phyloP scores from a whole-genome alignment of 2,888 invertebrate species.

The Abscondita cerata region DNA sequence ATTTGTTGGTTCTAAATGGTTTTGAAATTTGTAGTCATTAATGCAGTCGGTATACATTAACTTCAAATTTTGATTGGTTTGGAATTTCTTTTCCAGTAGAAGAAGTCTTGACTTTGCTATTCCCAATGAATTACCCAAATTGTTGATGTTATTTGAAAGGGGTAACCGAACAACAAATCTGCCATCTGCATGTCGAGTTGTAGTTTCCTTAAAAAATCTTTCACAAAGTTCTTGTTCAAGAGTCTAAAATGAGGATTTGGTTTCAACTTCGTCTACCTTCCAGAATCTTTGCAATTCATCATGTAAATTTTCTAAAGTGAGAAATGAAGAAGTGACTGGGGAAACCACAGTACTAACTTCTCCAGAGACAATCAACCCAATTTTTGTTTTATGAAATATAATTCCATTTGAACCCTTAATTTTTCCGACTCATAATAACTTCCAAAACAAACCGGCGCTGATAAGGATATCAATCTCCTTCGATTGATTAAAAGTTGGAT shows the following conservation, averaged over 20 bases:
- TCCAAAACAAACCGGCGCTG: background rate
- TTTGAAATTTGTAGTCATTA: too few relatives aligned
- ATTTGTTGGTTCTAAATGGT: too few relatives aligned
- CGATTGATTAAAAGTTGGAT: too few relatives aligned
- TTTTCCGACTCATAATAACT: background rate
- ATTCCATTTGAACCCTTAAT: background rate
- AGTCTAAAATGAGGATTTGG: background rate
- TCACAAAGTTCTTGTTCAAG: background rate
- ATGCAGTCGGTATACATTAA: too few relatives aligned
- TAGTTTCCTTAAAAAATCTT: background rate
- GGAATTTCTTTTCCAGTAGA: background rate
- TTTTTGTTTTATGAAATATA: too few relatives aligned
- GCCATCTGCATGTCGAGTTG: background rate
- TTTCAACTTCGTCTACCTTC: background rate
- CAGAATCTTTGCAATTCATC: conserved; percentile 2
- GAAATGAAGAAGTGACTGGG: background rate
- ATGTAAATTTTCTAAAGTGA: background rate
- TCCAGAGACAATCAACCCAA: too few relatives aligned
- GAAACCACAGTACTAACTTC: too few relatives aligned
- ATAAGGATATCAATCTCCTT: too few relatives aligned
- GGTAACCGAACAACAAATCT: conserved; percentile 1
- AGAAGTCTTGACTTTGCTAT: background rate
- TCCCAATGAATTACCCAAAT: background rate
- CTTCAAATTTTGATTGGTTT: background rate
- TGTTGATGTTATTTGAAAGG: background rate